phyloP scores from a whole-genome alignment of 1,140 invertebrate genomes.

The Chrysoperla carnea region DNA sequence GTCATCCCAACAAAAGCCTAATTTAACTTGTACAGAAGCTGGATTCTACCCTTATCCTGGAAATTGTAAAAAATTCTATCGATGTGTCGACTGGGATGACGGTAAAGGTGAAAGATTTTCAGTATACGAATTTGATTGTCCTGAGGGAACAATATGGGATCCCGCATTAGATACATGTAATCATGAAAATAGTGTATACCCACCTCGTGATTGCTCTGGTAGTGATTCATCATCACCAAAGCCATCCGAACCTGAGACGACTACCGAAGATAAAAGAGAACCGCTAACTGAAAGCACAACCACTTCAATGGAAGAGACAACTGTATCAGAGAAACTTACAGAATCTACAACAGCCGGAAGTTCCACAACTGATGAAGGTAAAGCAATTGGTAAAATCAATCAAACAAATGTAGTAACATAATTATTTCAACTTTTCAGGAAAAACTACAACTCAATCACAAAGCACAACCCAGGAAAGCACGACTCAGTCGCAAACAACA shows the following conservation, averaged over 20 bases:
- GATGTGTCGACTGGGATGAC: slow-evolving; percentile 43
- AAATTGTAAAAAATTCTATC: slow-evolving; percentile 61
- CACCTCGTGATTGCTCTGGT: slow-evolving; percentile 1
- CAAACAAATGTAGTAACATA: neutral
- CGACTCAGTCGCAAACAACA: slow-evolving; percentile 9
- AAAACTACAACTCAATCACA: slow-evolving; percentile 1
- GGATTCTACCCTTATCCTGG: slow-evolving; percentile 47
- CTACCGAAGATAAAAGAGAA: slow-evolving; percentile 6
- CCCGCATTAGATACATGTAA: slow-evolving; percentile 26
- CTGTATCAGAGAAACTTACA: slow-evolving; percentile 1
- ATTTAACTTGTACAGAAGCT: slow-evolving; percentile 25
- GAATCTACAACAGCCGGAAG: neutral
- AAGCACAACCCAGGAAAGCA: slow-evolving; percentile 2
- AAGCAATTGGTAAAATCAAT: neutral
- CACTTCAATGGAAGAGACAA: slow-evolving; percentile 4
- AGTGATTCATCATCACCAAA: slow-evolving; percentile 1
- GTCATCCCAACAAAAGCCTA: neutral
- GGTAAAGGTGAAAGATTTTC: slow-evolving; percentile 28
- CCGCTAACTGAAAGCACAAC: neutral
- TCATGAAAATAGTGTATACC: slow-evolving; percentile 22
- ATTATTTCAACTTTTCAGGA: neutral
- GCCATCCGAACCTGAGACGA: slow-evolving; percentile 6
- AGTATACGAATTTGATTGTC: slow-evolving; percentile 49
- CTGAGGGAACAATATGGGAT: slow-evolving; percentile 38
- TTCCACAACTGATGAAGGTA: neutral